These are phyloP conservation scores for Chrysemys picta DNA, from an alignment of 2,113 vertebrate species.

Conservation along the genomic window DNA sequence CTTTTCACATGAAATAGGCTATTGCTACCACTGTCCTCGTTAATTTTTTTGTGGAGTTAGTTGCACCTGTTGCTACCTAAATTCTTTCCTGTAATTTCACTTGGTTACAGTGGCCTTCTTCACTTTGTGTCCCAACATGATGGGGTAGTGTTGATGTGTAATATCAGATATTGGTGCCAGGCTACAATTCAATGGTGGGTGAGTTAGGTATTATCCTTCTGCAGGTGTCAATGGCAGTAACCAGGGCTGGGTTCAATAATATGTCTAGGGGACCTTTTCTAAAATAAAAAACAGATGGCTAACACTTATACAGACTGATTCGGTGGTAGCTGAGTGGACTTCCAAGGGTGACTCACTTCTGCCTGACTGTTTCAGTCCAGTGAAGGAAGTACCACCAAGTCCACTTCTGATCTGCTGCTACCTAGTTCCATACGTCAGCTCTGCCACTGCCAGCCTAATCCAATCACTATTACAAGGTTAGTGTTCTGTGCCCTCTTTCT, in stretches of 20 bases:
- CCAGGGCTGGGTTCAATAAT: neutral
- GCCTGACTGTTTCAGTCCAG: too few relatives aligned
- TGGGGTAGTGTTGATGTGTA: neutral
- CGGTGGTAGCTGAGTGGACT: neutral
- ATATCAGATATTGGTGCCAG: neutral
- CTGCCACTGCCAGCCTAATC: neutral
- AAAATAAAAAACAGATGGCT: neutral
- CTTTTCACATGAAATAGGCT: too few relatives aligned
- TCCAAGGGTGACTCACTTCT: too few relatives aligned
- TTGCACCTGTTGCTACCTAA: too few relatives aligned
- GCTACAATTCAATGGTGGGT: neutral
- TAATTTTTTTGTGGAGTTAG: too few relatives aligned
- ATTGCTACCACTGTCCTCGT: too few relatives aligned
- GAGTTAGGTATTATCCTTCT: neutral
- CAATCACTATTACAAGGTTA: neutral
- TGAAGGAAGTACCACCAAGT: too few relatives aligned
- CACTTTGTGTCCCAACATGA: neutral
- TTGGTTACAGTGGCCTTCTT: neutral
- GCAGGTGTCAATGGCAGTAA: neutral
- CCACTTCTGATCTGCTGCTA: too few relatives aligned
- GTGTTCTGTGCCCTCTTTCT: neutral
- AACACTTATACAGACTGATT: neutral
- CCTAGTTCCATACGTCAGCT: neutral
- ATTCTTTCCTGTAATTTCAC: too few relatives aligned
- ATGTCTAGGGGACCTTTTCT: neutral